phyloP scores from a whole-genome alignment of 1,140 invertebrate species.

The Catajapyx aquilonaris region DNA sequence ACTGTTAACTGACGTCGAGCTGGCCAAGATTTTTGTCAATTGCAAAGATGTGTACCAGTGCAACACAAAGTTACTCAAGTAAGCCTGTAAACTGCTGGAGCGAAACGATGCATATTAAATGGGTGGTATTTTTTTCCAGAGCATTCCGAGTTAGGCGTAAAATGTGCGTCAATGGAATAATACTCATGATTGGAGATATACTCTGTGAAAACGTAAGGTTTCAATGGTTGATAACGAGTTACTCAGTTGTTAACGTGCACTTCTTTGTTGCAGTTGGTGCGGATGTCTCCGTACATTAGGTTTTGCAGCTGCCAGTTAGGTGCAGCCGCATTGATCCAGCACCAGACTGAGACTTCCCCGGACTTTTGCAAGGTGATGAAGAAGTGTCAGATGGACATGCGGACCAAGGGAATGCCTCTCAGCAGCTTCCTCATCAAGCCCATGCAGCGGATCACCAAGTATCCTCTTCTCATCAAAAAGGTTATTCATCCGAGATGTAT shows the following conservation, averaged over 20 bases:
- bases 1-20: conserved; percentile 37
- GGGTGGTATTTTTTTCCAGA: conserved; percentile 23
- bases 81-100: no score
- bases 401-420: conserved; percentile 49
- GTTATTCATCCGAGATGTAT: no score
- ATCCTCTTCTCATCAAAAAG: conserved; percentile 64
- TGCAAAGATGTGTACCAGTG: conserved; percentile 58
- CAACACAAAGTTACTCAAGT: conserved; percentile 50
- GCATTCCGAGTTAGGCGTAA: conserved; percentile 38
- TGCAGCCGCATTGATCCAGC: conserved; percentile 45
- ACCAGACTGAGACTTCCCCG: conserved; percentile 34
- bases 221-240: conserved; percentile 6
- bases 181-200: conserved; percentile 52
- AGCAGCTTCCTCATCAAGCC: conserved; percentile 67
- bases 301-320: conserved; percentile 64
- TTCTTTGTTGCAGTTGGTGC: neutral
- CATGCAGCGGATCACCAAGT: conserved; percentile 73
- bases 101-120: neutral
- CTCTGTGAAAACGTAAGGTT: conserved; percentile 51
- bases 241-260: conserved; percentile 4
- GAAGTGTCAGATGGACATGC: conserved; percentile 35
- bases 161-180: conserved; percentile 36
- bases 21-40: conserved; percentile 55
- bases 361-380: conserved; percentile 32
- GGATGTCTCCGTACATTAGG: conserved; percentile 50